phyloP scores from a whole-genome alignment of 2,888 invertebrate species.

The Rhingia rostrata region DNA sequence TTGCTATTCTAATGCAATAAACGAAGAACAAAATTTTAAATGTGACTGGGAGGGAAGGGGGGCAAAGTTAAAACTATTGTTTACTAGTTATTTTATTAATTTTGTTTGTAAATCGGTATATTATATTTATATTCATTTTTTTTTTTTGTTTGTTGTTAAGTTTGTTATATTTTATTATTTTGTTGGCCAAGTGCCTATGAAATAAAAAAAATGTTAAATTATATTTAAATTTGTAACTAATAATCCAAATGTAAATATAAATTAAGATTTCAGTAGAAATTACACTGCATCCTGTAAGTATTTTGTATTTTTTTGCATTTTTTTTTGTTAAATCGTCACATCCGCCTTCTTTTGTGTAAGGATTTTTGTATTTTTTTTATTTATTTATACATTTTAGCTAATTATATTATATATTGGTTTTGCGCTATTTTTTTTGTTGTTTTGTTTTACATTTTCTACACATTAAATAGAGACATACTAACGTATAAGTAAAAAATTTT shows the following conservation, averaged over 20 bases:
- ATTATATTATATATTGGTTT: slow-evolving; percentile 46
- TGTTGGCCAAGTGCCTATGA: slow-evolving; percentile 46
- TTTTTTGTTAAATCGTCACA: slow-evolving; percentile 40
- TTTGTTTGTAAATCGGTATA: slow-evolving; percentile 54
- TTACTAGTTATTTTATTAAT: slow-evolving; percentile 38
- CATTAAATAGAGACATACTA: slow-evolving; percentile 82
- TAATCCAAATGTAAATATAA: slow-evolving; percentile 62
- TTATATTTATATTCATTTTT: slow-evolving; percentile 36
- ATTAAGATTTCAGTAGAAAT: slow-evolving; percentile 62
- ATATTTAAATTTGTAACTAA: slow-evolving; percentile 52
- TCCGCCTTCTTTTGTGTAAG: slow-evolving; percentile 54
- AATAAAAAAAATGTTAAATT: slow-evolving; percentile 49
- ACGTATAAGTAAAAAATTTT: slow-evolving; percentile 94
- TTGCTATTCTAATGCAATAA: slow-evolving; percentile 55
- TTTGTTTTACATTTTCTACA: slow-evolving; percentile 70
- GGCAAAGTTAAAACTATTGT: slow-evolving; percentile 60
- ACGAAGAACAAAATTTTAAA: slow-evolving; percentile 65
- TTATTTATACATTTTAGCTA: slow-evolving; percentile 67
- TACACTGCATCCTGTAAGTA: slow-evolving; percentile 55
- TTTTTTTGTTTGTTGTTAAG: slow-evolving; percentile 27
- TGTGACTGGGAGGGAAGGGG: slow-evolving; percentile 39
- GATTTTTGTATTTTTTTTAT: slow-evolving; percentile 42
- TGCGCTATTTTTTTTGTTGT: slow-evolving; percentile 66
- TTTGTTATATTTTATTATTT: slow-evolving; percentile 18
- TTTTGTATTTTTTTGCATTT: slow-evolving; percentile 16